Conservation (phyloP, 2,888 invertebrate genomes). For the Acanthosepion pharaonis region DNA sequence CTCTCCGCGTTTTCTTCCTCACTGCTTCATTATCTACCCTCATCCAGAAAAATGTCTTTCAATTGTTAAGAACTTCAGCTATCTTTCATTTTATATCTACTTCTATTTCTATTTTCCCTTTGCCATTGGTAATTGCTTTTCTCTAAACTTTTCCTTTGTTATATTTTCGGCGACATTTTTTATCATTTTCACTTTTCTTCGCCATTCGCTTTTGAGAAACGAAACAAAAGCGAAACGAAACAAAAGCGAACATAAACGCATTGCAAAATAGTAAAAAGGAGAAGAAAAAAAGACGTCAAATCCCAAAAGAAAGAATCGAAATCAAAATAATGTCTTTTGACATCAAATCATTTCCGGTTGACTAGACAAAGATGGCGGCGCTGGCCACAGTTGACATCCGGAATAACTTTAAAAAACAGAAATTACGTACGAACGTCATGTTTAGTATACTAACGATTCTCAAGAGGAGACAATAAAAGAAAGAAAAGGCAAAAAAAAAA, state of each 20-base stretch:
- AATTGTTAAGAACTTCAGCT: neutral
- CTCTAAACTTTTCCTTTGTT: neutral
- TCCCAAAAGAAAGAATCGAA: neutral
- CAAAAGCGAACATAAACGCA: neutral
- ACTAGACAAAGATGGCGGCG: neutral
- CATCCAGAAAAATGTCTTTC: neutral
- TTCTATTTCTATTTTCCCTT: neutral
- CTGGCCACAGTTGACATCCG: neutral
- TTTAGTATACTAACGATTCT: neutral
- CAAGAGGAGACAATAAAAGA: neutral
- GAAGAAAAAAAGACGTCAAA: neutral
- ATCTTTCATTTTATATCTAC: neutral
- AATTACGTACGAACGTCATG: neutral
- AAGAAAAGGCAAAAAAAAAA: neutral
- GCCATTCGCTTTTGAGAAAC: neutral
- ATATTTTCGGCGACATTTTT: neutral
- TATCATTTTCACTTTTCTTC: neutral
- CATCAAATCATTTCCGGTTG: neutral
- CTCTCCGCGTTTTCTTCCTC: neutral
- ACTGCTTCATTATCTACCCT: neutral
- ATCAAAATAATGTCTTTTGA: neutral
- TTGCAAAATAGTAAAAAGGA: neutral
- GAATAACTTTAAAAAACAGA: neutral
- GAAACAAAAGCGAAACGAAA: neutral
- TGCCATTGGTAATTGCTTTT: neutral